Percentiles rank a stretch among this genome's conserved stretches.
Conservation (phyloP, 2,888 invertebrate genomes). For the Drosophila cracens region DNA sequence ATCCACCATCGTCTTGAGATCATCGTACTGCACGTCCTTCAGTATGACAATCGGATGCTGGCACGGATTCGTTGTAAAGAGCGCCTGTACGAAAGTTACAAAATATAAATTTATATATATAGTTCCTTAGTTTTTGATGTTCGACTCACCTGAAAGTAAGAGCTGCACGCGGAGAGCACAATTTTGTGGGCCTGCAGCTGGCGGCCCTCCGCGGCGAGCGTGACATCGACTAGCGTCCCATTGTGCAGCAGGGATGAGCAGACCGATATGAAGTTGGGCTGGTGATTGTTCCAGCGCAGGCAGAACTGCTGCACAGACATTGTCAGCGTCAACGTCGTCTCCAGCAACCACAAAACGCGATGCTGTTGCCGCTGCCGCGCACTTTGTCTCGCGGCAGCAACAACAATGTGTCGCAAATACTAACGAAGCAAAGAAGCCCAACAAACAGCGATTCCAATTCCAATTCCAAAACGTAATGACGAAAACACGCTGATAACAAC, state of each 20-base stretch:
- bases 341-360: conserved; percentile 43
- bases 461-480: conserved; percentile 56
- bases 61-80: conserved; percentile 94
- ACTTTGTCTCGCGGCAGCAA: conserved; percentile 61
- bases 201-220: conserved; percentile 95
- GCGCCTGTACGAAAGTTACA: conserved; percentile 86
- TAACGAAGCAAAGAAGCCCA: conserved; percentile 43
- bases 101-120: background rate
- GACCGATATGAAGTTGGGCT: conserved; percentile 95
- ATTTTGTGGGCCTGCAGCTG: conserved; percentile 95
- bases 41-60: conserved; percentile 95
- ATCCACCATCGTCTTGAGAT: conserved; percentile 94
- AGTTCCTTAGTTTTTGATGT: background rate
- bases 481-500: conserved; percentile 72
- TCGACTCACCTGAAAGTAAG: conserved; percentile 93
- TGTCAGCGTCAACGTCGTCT: conserved; percentile 58
- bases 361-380: conserved; percentile 62
- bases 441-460: conserved; percentile 48
- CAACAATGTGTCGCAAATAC: conserved; percentile 52
- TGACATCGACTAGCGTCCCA: conserved; percentile 94
- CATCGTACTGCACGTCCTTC: conserved; percentile 94
- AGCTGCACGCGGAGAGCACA: conserved; percentile 95
- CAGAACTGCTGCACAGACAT: conserved; percentile 92
- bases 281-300: conserved; percentile 96
- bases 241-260: conserved; percentile 93